These are phyloP conservation scores for Tauraco erythrolophus DNA, from an alignment of 2,113 vertebrate species.

Conservation along the genomic window DNA sequence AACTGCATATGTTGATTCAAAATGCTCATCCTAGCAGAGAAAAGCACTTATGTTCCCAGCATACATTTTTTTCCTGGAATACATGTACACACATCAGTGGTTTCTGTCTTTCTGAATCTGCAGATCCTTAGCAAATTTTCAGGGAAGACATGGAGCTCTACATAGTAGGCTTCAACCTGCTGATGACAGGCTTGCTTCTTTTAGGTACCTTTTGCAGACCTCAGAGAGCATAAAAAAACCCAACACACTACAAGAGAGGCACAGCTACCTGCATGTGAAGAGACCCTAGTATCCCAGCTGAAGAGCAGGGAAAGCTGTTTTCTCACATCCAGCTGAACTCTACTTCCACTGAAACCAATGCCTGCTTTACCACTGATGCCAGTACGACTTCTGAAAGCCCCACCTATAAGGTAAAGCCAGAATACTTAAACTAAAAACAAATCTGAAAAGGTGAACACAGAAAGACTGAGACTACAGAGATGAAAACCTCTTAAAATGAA, in stretches of 20 bases:
- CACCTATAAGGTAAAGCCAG: not conserved
- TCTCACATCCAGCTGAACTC: not conserved
- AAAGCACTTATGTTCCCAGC: slow-evolving; percentile 10
- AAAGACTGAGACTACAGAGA: not conserved
- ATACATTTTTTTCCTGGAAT: slow-evolving; percentile 25
- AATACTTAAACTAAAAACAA: not conserved
- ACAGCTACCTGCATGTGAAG: not conserved
- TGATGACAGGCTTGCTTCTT: not conserved
- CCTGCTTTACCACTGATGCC: not conserved
- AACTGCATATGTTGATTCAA: slow-evolving; percentile 45
- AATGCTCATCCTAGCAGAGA: slow-evolving; percentile 37
- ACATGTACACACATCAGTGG: not conserved
- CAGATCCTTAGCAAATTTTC: not conserved
- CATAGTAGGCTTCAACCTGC: not conserved
- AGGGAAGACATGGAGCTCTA: not conserved
- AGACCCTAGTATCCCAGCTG: not conserved
- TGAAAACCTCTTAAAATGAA: not conserved
- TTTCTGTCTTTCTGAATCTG: slow-evolving; percentile 13
- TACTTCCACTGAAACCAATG: not conserved
- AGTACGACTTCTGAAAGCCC: not conserved
- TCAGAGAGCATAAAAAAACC: not conserved
- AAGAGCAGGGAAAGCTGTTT: not conserved
- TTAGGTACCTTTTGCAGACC: not conserved
- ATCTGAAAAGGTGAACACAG: not conserved
- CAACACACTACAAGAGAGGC: not conserved